Evolutionary conservation across 2,113 vertebrate species (phyloP).

Genomic region (Megaceryle torquata): DNA sequence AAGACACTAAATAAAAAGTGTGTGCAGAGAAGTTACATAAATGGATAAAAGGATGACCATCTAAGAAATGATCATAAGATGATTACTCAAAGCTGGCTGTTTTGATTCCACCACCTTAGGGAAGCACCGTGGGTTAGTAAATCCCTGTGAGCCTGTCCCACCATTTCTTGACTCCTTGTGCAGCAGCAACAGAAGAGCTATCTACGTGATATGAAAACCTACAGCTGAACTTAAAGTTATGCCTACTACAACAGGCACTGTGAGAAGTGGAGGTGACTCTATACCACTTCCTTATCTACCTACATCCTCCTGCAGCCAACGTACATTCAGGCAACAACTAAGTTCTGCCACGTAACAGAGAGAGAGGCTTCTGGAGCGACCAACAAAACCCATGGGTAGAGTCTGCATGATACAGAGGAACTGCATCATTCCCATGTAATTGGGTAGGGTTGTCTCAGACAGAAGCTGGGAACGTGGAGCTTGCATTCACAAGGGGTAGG

Average conservation of each 20-base stretch:
- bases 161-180: background rate
- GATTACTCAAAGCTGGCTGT: background rate
- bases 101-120: background rate
- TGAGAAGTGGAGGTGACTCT: background rate
- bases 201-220: background rate
- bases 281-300: background rate
- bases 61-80: background rate
- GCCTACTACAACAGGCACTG: background rate
- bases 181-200: background rate
- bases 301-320: background rate
- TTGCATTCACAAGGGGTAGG: background rate
- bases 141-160: background rate
- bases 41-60: background rate
- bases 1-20: background rate
- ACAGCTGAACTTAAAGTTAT: background rate
- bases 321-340: background rate
- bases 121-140: background rate
- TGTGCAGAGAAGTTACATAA: background rate
- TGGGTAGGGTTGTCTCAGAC: rapidly evolving
- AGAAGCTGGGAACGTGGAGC: background rate
- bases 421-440: background rate
- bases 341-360: background rate
- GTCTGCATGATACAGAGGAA: rapidly evolving
- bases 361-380: background rate
- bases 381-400: background rate